Percentiles rank a stretch among this genome's conserved stretches.
Conservation (phyloP, 2,113 vertebrate genomes). For the Nematolebias whitei region DNA sequence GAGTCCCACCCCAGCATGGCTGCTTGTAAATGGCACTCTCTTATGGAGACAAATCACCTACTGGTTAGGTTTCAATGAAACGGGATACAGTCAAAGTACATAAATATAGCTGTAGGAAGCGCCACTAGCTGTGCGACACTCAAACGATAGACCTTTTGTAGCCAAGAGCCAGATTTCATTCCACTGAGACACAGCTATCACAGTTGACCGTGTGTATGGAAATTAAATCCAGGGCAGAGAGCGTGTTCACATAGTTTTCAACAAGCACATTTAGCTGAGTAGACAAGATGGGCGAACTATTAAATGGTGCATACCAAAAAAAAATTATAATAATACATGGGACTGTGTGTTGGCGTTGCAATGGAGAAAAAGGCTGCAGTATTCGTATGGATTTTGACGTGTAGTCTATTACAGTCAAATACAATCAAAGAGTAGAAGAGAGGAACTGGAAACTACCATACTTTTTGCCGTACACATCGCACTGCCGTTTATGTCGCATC, state of each 20-base stretch:
- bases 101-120: constrained; percentile 77
- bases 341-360: constrained; percentile 23
- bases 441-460: constrained; percentile 20
- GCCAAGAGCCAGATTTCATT: constrained; percentile 57
- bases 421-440: constrained; percentile 26
- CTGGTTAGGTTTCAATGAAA: constrained; percentile 77
- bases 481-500: no score
- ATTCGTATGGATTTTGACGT: constrained; percentile 26
- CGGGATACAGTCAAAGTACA: constrained; percentile 76
- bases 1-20: constrained; percentile 75
- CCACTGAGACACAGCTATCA: constrained; percentile 49
- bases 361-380: constrained; percentile 24
- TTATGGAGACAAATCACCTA: constrained; percentile 77
- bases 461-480: no score
- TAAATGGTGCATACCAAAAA: constrained; percentile 18
- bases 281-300: constrained; percentile 58
- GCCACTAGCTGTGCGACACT: constrained; percentile 70
- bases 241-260: constrained; percentile 59
- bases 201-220: constrained; percentile 44
- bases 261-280: constrained; percentile 60
- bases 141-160: constrained; percentile 61
- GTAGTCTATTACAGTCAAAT: constrained; percentile 38
- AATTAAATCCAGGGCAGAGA: constrained; percentile 52
- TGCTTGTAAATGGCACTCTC: constrained; percentile 80
- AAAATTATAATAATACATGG: constrained; percentile 36